These are phyloP conservation scores for Urosaurus nigricauda DNA, from an alignment of 2,797 vertebrate genomes.

Conservation along the genomic window DNA sequence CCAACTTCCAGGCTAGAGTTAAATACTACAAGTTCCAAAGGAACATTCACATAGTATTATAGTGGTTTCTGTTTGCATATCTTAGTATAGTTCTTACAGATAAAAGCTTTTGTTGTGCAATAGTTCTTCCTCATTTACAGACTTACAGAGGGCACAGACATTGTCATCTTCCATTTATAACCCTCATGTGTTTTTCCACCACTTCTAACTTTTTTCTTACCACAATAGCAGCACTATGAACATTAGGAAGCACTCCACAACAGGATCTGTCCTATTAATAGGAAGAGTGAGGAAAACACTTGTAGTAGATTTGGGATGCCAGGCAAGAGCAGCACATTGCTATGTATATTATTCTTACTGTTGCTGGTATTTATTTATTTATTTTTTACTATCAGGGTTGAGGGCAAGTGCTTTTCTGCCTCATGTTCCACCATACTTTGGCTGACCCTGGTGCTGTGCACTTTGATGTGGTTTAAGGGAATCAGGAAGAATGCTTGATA, in stretches of 20 bases:
- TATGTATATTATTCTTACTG: not conserved
- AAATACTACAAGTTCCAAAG: not conserved
- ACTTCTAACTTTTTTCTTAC: not conserved
- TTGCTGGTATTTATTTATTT: not conserved
- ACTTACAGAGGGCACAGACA: not conserved
- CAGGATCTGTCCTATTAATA: not conserved
- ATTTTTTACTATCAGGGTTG: not conserved
- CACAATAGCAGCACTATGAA: too few species aligned
- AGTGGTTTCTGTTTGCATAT: not conserved
- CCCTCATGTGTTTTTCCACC: not conserved
- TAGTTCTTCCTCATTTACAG: not conserved
- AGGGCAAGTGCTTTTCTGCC: not conserved
- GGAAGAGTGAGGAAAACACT: not conserved
- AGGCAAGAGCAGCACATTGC: not conserved
- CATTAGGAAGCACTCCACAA: not conserved
- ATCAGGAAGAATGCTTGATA: not conserved
- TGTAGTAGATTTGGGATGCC: not conserved
- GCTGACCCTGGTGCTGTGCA: not conserved
- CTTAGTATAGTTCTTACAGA: not conserved
- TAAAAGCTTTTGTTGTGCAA: not conserved
- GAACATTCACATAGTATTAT: not conserved
- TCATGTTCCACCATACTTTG: not conserved
- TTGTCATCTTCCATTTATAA: not conserved
- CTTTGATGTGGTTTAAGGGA: not conserved
- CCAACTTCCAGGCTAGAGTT: not conserved